Conservation (phyloP, 2,797 vertebrate genomes). For the Xiphophorus birchmanni region DNA sequence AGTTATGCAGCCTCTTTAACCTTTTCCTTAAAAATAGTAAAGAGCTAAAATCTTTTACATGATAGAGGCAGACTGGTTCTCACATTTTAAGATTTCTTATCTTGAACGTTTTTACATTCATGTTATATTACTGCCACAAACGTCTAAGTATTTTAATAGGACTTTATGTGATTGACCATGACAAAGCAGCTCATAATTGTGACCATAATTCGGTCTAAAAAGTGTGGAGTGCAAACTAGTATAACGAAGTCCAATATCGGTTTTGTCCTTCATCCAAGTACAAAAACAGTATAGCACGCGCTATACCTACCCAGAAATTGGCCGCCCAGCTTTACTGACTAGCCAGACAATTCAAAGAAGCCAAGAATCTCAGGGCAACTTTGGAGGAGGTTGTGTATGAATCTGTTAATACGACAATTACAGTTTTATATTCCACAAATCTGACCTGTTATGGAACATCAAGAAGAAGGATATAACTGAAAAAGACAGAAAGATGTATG, state of each 20-base stretch:
- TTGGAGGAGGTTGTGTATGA: not conserved
- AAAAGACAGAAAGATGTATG: not conserved
- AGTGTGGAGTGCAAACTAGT: not conserved
- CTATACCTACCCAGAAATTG: not conserved
- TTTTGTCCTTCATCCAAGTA: not conserved
- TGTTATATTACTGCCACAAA: not conserved
- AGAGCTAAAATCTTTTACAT: not conserved
- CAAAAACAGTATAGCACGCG: not conserved
- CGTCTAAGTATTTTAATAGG: not conserved
- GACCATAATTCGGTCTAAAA: not conserved
- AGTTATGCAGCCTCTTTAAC: slow-evolving; percentile 3
- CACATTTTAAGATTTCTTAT: slow-evolving; percentile 5
- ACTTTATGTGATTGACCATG: not conserved
- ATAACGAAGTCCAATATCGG: not conserved
- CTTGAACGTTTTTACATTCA: not conserved
- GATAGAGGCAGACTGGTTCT: not conserved
- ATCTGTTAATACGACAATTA: not conserved
- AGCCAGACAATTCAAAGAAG: not conserved
- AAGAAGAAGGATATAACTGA: not conserved
- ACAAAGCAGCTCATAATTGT: not conserved
- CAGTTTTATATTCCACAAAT: not conserved
- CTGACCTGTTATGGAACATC: not conserved
- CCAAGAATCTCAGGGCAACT: not conserved
- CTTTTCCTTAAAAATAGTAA: not conserved
- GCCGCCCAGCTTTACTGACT: not conserved